Percentiles rank a stretch among this genome's conserved stretches.
phyloP scores from a whole-genome alignment of 2,888 invertebrate genomes.

The Aromia moschata region DNA sequence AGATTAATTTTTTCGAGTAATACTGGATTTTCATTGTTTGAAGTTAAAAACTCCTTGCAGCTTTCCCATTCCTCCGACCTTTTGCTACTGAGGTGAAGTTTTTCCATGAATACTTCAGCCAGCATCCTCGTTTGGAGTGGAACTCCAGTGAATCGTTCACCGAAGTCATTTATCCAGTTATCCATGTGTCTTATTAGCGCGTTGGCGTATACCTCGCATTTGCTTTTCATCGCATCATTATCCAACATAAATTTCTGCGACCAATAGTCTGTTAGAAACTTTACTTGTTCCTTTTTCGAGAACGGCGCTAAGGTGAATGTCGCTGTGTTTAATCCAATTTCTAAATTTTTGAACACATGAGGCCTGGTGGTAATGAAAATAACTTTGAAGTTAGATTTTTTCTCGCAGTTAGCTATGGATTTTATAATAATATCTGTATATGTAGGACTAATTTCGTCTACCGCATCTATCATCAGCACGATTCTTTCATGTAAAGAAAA shows the following conservation, averaged over 20 bases:
- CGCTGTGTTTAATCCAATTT: neutral
- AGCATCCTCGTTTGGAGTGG: neutral
- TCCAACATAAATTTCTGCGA: too few relatives aligned
- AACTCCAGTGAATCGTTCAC: neutral
- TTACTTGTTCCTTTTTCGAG: neutral
- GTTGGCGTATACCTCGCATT: neutral
- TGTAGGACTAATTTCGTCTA: constrained; percentile 8
- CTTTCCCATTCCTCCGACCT: neutral
- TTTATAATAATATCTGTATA: constrained; percentile 1
- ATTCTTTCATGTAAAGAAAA: neutral
- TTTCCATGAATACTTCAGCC: neutral
- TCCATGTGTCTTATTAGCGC: neutral
- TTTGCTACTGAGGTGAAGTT: neutral
- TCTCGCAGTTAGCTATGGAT: neutral
- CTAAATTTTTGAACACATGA: neutral
- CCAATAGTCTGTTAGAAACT: constrained; percentile 14
- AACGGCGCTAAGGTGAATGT: constrained; percentile 7
- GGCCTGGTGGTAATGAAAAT: constrained; percentile 17
- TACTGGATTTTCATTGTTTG: neutral
- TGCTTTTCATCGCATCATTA: too few relatives aligned
- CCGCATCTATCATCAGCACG: constrained; percentile 10
- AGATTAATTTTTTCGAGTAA: neutral
- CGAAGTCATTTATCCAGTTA: neutral
- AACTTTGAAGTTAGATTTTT: constrained; percentile 1
- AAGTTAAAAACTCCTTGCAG: neutral